Percentiles rank a stretch among this genome's conserved stretches.
Conservation (phyloP, 2,113 vertebrate genomes). For the Daboia siamensis region DNA sequence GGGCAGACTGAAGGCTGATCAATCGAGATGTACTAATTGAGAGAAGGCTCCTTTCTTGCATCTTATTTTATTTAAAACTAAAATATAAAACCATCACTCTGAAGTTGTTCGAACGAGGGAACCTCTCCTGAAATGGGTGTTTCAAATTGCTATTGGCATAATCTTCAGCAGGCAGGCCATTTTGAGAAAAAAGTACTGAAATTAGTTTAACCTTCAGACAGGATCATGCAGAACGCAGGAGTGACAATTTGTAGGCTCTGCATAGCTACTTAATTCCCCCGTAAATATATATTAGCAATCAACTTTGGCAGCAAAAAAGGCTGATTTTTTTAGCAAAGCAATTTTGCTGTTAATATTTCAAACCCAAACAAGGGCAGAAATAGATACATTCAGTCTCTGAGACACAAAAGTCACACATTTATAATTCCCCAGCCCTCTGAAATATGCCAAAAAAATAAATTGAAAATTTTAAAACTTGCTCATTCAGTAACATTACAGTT, state of each 20-base stretch:
- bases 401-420: background rate
- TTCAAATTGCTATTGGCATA: background rate
- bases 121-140: background rate
- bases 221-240: background rate
- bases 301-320: background rate
- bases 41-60: background rate
- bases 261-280: background rate
- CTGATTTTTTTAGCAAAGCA: background rate
- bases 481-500: background rate
- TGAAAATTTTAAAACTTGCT: background rate
- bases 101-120: background rate
- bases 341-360: background rate
- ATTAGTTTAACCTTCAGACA: background rate
- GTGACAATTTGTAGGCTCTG: background rate
- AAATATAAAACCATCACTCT: background rate
- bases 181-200: background rate
- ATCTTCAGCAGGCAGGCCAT: background rate
- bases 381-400: background rate
- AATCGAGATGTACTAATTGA: background rate
- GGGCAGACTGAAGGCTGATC: background rate
- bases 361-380: background rate
- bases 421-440: background rate
- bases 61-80: background rate
- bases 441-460: background rate
- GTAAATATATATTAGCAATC: background rate